These are phyloP conservation scores for Mastomys coucha DNA, from an alignment of 2,113 vertebrate genomes.

Conservation along the genomic window DNA sequence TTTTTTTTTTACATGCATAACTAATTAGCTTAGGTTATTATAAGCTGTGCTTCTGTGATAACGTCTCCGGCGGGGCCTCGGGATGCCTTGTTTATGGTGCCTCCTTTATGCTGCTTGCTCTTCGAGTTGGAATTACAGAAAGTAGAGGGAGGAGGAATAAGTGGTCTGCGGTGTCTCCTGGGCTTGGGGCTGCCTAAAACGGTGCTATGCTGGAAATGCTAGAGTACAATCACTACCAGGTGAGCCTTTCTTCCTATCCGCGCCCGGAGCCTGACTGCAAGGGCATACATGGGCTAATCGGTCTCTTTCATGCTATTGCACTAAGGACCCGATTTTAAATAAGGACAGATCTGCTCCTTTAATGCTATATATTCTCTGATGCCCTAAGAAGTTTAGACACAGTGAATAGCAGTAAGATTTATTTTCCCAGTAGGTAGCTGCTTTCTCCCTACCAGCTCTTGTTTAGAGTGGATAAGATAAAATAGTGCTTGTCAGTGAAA, in stretches of 20 bases:
- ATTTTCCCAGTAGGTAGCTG: background rate
- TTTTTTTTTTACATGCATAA: slow-evolving; percentile 91
- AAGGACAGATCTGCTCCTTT: background rate
- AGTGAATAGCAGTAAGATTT: slow-evolving; percentile 38
- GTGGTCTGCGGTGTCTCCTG: slow-evolving; percentile 55
- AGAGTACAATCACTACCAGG: slow-evolving; percentile 98
- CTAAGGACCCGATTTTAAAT: background rate
- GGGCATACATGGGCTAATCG: background rate
- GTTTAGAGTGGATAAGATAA: slow-evolving; percentile 14
- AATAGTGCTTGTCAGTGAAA: slow-evolving; percentile 53
- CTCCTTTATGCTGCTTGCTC: slow-evolving; percentile 73
- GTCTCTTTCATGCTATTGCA: background rate
- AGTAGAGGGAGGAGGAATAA: slow-evolving; percentile 74
- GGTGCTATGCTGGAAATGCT: slow-evolving; percentile 97
- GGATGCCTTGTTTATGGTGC: slow-evolving; percentile 84
- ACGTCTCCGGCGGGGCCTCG: slow-evolving; percentile 82
- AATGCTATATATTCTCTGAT: slow-evolving; percentile 50
- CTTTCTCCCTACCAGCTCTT: slow-evolving; percentile 1
- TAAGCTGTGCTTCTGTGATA: slow-evolving; percentile 87
- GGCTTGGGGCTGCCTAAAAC: slow-evolving; percentile 73
- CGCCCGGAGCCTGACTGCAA: slow-evolving; percentile 28
- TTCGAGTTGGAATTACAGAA: slow-evolving; percentile 74
- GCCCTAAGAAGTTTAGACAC: slow-evolving; percentile 31
- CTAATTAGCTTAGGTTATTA: slow-evolving; percentile 92
- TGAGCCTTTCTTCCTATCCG: slow-evolving; percentile 85